Evolutionary conservation across 2,888 invertebrate genomes (phyloP).

Genomic region (Sialis lutaria): DNA sequence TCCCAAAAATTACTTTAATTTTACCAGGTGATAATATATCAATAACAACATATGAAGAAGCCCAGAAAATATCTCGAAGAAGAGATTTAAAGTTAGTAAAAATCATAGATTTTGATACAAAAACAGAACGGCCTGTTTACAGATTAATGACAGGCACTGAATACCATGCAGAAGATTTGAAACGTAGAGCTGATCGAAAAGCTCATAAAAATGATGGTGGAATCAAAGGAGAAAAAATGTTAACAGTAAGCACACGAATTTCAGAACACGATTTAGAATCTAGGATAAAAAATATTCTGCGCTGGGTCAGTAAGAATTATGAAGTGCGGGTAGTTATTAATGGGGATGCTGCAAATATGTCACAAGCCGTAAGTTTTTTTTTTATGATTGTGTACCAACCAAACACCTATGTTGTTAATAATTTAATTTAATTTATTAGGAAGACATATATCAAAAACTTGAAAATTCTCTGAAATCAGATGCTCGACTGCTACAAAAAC

Average conservation of each 20-base stretch:
- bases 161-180: constrained; percentile 41
- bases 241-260: constrained; percentile 42
- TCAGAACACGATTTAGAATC: constrained; percentile 47
- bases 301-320: constrained; percentile 45
- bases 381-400: not conserved
- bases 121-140: constrained; percentile 49
- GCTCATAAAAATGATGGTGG: constrained; percentile 20
- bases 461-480: constrained; percentile 31
- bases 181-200: constrained; percentile 32
- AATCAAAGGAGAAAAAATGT: constrained; percentile 43
- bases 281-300: constrained; percentile 42
- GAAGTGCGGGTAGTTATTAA: constrained; percentile 42
- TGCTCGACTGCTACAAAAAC: constrained; percentile 43
- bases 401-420: not conserved
- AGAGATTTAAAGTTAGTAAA: constrained; percentile 52
- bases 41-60: constrained; percentile 47
- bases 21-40: constrained; percentile 31
- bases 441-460: constrained; percentile 35
- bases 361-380: constrained; percentile 22
- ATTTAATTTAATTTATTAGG: constrained; percentile 27
- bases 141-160: constrained; percentile 49
- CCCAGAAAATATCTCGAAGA: constrained; percentile 47
- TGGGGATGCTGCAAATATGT: constrained; percentile 26
- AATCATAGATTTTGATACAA: constrained; percentile 45
- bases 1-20: constrained; percentile 47